These are phyloP conservation scores for Deroplatys truncata DNA, from an alignment of 2,888 invertebrate species.

Conservation along the genomic window DNA sequence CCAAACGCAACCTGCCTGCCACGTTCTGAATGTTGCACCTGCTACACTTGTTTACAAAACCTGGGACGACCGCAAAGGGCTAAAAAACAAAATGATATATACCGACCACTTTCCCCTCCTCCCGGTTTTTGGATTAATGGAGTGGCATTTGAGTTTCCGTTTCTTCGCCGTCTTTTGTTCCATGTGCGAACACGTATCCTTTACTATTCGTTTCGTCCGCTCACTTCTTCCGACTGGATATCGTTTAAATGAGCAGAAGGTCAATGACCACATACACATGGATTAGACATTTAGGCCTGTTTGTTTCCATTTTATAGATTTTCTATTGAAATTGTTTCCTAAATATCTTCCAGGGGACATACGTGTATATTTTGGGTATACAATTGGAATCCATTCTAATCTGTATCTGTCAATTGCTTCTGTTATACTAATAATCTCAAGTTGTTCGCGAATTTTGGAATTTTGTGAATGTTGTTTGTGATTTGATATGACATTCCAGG, in stretches of 20 bases:
- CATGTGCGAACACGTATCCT: neutral
- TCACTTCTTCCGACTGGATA: neutral
- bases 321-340: too few relatives aligned
- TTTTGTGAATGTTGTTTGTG: too few relatives aligned
- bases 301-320: too few relatives aligned
- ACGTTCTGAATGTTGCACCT: neutral
- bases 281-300: too few relatives aligned
- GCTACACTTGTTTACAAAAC: neutral
- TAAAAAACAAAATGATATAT: neutral
- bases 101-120: neutral
- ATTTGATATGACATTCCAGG: too few relatives aligned
- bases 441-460: too few relatives aligned
- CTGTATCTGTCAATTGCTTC: too few relatives aligned
- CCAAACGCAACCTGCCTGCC: neutral
- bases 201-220: neutral
- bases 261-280: neutral
- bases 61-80: neutral
- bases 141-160: neutral
- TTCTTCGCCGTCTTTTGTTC: neutral
- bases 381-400: too few relatives aligned
- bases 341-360: too few relatives aligned
- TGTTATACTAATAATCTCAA: too few relatives aligned
- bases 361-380: too few relatives aligned
- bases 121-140: neutral
- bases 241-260: neutral